A percentile compares a stretch with the other conserved stretches of the same genome.
phyloP scores from a whole-genome alignment of 1,140 invertebrate genomes.

The Halictus rubicundus region DNA sequence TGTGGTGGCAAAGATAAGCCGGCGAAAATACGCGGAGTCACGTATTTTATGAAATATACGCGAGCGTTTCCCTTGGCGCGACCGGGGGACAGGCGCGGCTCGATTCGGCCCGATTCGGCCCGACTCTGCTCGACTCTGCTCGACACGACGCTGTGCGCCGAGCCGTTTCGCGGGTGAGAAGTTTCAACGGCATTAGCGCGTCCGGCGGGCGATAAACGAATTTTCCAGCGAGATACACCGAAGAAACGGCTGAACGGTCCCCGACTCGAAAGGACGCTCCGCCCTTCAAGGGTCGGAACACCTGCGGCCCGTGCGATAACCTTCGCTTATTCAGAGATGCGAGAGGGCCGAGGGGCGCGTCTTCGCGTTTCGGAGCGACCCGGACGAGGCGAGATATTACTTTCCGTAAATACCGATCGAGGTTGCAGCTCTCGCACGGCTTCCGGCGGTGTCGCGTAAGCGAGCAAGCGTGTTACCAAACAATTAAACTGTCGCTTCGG shows the following conservation, averaged over 20 bases:
- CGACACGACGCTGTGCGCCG: too few species aligned
- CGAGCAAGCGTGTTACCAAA: background rate
- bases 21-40: slow-evolving; percentile 74
- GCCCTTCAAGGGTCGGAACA: background rate
- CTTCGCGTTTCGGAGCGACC: background rate
- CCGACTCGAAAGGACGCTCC: background rate
- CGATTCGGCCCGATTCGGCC: too few species aligned
- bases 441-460: too few species aligned
- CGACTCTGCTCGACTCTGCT: background rate
- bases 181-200: slow-evolving; percentile 65
- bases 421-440: background rate
- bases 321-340: background rate
- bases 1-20: slow-evolving; percentile 72
- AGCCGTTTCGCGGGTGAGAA: slow-evolving; percentile 33
- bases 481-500: too few species aligned
- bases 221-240: slow-evolving; percentile 49
- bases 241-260: slow-evolving; percentile 41
- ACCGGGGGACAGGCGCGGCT: background rate
- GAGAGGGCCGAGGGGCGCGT: background rate
- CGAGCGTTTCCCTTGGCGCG: slow-evolving; percentile 28
- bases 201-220: slow-evolving; percentile 57
- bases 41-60: slow-evolving; percentile 76
- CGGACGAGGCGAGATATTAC: background rate
- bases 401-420: slow-evolving; percentile 2
- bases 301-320: slow-evolving; percentile 1